Base-by-base conservation (phyloP, 2,797 vertebrate genomes). In the Dryobates pubescens region DNA sequence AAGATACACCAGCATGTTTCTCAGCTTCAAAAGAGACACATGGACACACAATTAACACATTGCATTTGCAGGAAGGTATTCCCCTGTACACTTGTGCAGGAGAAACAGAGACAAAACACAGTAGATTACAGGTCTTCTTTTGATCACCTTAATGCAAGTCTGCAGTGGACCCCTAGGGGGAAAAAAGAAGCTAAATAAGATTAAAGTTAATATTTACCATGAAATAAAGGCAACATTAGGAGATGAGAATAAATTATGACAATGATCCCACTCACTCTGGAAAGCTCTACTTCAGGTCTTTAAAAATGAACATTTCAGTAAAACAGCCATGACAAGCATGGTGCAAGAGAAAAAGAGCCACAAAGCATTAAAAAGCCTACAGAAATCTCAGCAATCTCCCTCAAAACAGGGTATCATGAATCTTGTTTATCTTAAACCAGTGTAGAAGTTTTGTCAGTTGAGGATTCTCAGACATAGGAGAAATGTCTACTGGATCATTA, bases 1-100 rank as follows among this genome's bases (percentile, higher is more conserved):
- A 98, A 91, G 98, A 97, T 79, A 98, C 68, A 16, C 97, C 98
- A 61, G 98, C 97, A 84, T 98, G 98, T 26, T 97, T 97, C 92
- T 98, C 98, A 79, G 98, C 98, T 98, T 95, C 79, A 92, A 95
- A 89, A 96, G 11, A 91, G 78, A 82, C n/a, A 75, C 53, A 91
- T 17, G 63, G 65, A 73, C 54, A 93, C 61, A 82, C 9, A 71
- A 32, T 94, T 89, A 95, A 26, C 76, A 78, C 24, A 19, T 3
- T 61, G 83, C 54, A 65, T 20, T 62, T 68, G 76, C 84, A 87
- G 36, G 38, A 57, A 86, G 29, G 27, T 51, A 2, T 45, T 59
- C 69, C 70, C 54, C 34, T 58, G n/a, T 0, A 36, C 9, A 43
- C 14, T 54, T 7, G 1, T 59, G 61, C 13, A 22, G 16, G 41